Evolutionary conservation across 35 echinoderm and acorn worm genomes (phyloP), one percentile per base, ranked within the genome.

Genomic region (Antedon bifida): DNA sequence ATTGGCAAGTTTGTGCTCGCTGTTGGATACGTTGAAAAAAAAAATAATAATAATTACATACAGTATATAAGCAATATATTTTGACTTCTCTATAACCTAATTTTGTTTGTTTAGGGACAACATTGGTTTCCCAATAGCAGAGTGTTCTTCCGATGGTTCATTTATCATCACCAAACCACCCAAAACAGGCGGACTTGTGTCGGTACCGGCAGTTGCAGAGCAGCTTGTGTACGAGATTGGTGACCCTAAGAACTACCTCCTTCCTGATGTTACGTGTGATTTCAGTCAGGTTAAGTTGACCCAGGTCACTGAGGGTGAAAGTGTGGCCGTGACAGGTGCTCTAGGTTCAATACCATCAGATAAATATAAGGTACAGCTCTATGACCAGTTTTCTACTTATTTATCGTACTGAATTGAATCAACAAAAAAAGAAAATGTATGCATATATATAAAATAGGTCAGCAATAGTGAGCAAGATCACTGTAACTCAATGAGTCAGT

Each of bases 231-330:
- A 99, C 78, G 92, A 94, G 74, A 94, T 94, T 39, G 95, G 95
- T 30, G 95, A 99, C 77, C 95, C 95, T 14, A 87, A 77, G 39
- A 45, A 38, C 0, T 99, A 99, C 81, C 79, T 99, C 73, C 78
- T 99, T 12, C 90, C 95, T 12, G 95, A 99, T 99, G 94, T 97
- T 4, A 92, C 84, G 36, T 97, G 94, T 83, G 95, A 99, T 75
- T 99, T 99, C 80, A 90, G 90, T 33, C 83, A 99, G 75, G 95
- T 99, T 26, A 92, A 84, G 35, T 28, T 99, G 0, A 44, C 51
- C 80, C 84, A 89, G 85, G 79, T 87, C 78, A n/a, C n/a, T 78
- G 35, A 89, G 73, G 82, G 84, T 35, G 87, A 88, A 85, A 85
- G 82, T 78, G 88, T 97, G 42, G 35, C 87, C n/a, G 94, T 97